phyloP scores from a whole-genome alignment of 2,797 vertebrate species.

The Helostoma temminkii region DNA sequence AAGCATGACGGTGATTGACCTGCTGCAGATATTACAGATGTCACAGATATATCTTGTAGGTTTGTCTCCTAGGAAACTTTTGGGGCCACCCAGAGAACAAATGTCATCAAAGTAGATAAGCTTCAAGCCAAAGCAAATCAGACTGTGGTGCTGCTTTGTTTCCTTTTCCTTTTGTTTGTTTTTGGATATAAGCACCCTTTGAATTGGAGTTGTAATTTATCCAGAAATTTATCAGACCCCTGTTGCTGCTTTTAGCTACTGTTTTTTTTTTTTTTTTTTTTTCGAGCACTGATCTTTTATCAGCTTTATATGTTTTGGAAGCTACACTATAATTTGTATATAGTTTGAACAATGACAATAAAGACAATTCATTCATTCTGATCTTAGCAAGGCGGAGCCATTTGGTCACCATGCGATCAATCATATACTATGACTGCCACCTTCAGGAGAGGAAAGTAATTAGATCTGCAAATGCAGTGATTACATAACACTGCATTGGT shows the following conservation, averaged over 20 bases:
- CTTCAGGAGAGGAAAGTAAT: neutral
- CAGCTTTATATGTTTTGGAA: neutral
- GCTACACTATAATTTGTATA: neutral
- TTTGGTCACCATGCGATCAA: constrained; percentile 2
- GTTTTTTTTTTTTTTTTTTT: neutral
- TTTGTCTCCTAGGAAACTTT: constrained; percentile 50
- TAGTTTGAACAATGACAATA: neutral
- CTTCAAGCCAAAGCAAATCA: constrained; percentile 75
- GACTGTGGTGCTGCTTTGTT: constrained; percentile 22
- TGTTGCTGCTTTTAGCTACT: neutral
- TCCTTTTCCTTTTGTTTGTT: constrained; percentile 9
- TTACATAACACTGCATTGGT: too few species aligned
- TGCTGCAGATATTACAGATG: constrained; percentile 59
- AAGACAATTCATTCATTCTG: neutral
- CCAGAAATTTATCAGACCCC: neutral
- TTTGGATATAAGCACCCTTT: constrained; percentile 6
- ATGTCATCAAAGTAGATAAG: constrained; percentile 76
- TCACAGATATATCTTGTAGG: constrained; percentile 57
- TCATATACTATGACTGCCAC: constrained; percentile 1
- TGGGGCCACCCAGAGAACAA: constrained; percentile 77
- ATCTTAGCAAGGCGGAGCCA: neutral
- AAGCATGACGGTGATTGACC: constrained; percentile 51
- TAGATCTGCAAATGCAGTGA: neutral
- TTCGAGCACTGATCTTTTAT: neutral
- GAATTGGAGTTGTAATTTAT: constrained; percentile 9